phyloP scores from a whole-genome alignment of 64 coral and sea anemone species.

The Porites australiensis region DNA sequence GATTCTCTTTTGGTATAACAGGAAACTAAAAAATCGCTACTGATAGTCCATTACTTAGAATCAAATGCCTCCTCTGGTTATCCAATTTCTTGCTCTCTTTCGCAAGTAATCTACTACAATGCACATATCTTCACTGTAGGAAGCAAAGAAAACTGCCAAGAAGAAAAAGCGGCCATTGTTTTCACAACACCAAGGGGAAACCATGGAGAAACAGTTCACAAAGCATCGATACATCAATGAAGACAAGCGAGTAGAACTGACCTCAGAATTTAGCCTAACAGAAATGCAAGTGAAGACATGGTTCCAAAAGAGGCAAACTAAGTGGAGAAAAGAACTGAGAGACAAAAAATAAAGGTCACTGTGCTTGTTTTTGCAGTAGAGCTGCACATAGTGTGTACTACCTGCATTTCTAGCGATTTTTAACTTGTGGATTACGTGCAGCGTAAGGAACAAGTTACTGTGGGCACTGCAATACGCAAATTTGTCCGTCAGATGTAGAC shows the following conservation, averaged over 20 bases:
- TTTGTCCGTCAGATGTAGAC: too few species aligned
- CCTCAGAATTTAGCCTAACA: slow-evolving; percentile 76
- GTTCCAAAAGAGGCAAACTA: slow-evolving; percentile 87
- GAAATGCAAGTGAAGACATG: slow-evolving; percentile 93
- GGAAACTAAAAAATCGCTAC: too few species aligned
- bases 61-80: too few species aligned
- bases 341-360: slow-evolving; percentile 28
- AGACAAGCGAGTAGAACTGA: slow-evolving; percentile 71
- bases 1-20: too few species aligned
- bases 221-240: slow-evolving; percentile 78
- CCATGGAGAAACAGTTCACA: slow-evolving; percentile 82
- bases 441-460: too few species aligned
- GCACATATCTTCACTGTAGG: not conserved
- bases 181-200: slow-evolving; percentile 79
- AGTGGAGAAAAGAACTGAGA: slow-evolving; percentile 87
- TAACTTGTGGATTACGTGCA: too few species aligned
- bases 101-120: not conserved
- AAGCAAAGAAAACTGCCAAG: slow-evolving; percentile 26
- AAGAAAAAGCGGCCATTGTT: slow-evolving; percentile 82
- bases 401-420: too few species aligned
- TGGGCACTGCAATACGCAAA: too few species aligned
- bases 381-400: too few species aligned
- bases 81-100: not conserved
- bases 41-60: too few species aligned
- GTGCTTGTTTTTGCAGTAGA: too few species aligned